Evolutionary conservation across 2,113 vertebrate genomes (phyloP).

Genomic region (Sceloporus tristichus): DNA sequence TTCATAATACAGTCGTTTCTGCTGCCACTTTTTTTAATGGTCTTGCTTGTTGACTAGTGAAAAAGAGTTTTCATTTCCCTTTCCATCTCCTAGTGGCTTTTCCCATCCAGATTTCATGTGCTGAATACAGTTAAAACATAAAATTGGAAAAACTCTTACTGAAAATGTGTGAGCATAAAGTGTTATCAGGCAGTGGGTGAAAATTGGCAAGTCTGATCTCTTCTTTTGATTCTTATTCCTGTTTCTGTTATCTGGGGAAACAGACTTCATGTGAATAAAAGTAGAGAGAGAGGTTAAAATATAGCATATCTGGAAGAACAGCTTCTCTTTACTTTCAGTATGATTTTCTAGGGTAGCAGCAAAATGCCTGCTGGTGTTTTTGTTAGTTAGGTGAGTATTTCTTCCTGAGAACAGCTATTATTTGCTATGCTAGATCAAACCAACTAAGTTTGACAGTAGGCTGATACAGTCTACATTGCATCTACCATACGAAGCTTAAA

Average conservation of each 20-base stretch:
- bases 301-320: neutral
- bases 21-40: conserved; percentile 17
- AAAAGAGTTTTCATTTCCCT: conserved; percentile 27
- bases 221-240: conserved; percentile 38
- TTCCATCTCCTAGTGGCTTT: conserved; percentile 17
- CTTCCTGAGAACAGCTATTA: neutral
- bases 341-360: neutral
- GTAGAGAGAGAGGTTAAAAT: conserved; percentile 28
- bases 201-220: conserved; percentile 19
- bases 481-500: neutral
- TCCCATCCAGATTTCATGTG: conserved; percentile 7
- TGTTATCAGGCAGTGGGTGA: conserved; percentile 6
- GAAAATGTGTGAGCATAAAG: conserved; percentile 13
- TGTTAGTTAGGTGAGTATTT: conserved; percentile 3
- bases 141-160: conserved; percentile 16
- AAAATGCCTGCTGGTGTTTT: neutral
- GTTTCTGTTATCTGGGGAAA: conserved; percentile 31
- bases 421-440: conserved; percentile 15
- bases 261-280: neutral
- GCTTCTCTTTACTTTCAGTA: conserved; percentile 12
- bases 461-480: neutral
- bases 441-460: neutral
- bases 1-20: conserved; percentile 32
- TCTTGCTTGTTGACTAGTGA: conserved; percentile 9
- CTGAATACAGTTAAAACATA: conserved; percentile 23